Evolutionary conservation across 2,888 invertebrate genomes (phyloP).

Genomic region (Epistrophe grossulariae): DNA sequence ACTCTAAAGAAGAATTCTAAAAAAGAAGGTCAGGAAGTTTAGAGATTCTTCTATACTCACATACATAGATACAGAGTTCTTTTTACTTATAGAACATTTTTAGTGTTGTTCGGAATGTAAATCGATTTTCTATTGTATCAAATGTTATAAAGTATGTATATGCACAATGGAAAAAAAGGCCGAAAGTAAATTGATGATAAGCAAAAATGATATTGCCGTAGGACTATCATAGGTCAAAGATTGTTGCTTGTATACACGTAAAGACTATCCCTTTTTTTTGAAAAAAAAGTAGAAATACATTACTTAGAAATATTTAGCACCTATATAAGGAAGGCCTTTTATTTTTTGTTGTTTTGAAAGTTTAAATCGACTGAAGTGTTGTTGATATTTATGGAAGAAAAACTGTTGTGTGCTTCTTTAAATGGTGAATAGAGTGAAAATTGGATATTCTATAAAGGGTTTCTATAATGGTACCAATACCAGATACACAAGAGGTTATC

Average conservation of each 20-base stretch:
- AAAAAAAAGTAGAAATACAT: background rate
- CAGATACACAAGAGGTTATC: background rate
- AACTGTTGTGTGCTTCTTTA: background rate
- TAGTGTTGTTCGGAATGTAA: slow-evolving; percentile 18
- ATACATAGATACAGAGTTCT: background rate
- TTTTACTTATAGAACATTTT: background rate
- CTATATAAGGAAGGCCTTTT: background rate
- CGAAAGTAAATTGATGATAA: slow-evolving; percentile 21
- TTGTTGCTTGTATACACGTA: background rate
- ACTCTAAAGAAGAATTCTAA: background rate
- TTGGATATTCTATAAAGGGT: background rate
- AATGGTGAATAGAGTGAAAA: background rate
- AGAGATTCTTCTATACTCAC: background rate
- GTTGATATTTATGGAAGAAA: background rate
- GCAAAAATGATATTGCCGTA: slow-evolving; percentile 15
- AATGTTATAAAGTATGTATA: background rate
- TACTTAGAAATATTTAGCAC: slow-evolving; percentile 7
- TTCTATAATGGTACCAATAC: background rate
- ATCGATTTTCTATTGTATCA: slow-evolving; percentile 29
- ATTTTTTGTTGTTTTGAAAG: background rate
- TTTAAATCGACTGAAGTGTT: slow-evolving; percentile 16
- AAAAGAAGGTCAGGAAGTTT: slow-evolving; percentile 8
- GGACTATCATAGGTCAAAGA: slow-evolving; percentile 24
- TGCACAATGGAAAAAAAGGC: background rate
- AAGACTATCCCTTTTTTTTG: background rate